A percentile compares a stretch with the other conserved stretches of the same genome.
These are phyloP conservation scores for Brachycybe producta DNA, from an alignment of 2,888 invertebrate species.

Conservation along the genomic window DNA sequence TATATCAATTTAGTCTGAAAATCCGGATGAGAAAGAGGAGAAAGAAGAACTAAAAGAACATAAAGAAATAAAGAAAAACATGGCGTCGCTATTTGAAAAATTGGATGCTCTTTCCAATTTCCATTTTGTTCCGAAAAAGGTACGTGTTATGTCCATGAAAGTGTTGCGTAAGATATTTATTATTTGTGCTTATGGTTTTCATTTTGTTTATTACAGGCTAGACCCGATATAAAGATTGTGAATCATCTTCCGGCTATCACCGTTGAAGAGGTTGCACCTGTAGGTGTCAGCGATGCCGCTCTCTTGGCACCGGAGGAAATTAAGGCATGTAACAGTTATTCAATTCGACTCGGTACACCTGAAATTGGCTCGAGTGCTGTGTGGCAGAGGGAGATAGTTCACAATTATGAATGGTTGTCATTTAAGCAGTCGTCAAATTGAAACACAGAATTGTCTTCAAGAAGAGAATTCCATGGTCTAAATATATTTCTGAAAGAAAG, in stretches of 20 bases:
- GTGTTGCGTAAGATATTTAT: neutral
- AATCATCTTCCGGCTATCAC: constrained; percentile 78
- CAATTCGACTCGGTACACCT: too few relatives aligned
- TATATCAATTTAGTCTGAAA: too few relatives aligned
- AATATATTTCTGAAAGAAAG: too few relatives aligned
- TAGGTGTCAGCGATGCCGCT: constrained; percentile 68
- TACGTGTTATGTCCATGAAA: constrained; percentile 28
- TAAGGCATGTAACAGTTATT: constrained; percentile 31
- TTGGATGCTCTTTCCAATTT: constrained; percentile 87
- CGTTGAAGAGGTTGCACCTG: constrained; percentile 92
- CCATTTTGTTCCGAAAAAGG: constrained; percentile 80
- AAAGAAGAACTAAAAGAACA: constrained; percentile 53
- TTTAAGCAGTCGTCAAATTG: too few relatives aligned
- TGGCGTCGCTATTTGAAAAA: constrained; percentile 65
- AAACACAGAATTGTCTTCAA: too few relatives aligned
- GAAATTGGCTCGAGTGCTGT: too few relatives aligned
- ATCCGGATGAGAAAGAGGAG: constrained; percentile 29
- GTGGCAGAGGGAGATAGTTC: too few relatives aligned
- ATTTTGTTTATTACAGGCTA: constrained; percentile 40
- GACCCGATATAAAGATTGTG: constrained; percentile 77
- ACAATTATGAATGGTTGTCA: too few relatives aligned
- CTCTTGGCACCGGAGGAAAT: constrained; percentile 88
- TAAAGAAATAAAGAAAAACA: constrained; percentile 56
- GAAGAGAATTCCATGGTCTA: too few relatives aligned
- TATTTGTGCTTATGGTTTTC: constrained; percentile 14